Conservation (phyloP, 2,888 invertebrate genomes). For the Eugnorisma glareosa region DNA sequence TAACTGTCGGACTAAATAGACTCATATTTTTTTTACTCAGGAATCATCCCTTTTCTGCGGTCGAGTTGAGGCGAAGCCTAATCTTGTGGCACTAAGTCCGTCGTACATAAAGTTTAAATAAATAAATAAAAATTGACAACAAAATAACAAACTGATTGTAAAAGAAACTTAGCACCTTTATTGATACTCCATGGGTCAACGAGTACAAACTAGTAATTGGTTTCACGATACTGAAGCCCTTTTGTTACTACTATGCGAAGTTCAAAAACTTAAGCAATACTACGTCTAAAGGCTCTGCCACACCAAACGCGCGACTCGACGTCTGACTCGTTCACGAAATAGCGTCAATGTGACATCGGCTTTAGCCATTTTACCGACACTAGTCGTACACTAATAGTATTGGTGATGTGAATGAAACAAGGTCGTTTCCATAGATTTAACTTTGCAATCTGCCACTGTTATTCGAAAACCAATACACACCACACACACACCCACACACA, state of each 20-base stretch:
- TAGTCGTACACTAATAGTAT: neutral
- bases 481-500: too few relatives aligned
- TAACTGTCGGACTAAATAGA: too few relatives aligned
- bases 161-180: neutral
- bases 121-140: too few relatives aligned
- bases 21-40: too few relatives aligned
- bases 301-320: neutral
- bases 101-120: neutral
- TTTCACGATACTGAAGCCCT: neutral
- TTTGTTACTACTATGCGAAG: slow-evolving; percentile 2
- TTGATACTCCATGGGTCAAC: neutral
- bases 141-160: neutral
- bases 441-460: neutral
- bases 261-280: slow-evolving; percentile 11
- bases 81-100: too few relatives aligned
- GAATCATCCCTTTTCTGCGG: too few relatives aligned
- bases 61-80: too few relatives aligned
- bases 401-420: neutral
- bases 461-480: neutral
- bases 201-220: slow-evolving; percentile 4
- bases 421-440: neutral
- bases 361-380: neutral
- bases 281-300: neutral
- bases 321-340: neutral
- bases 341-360: neutral